Conservation (phyloP, 2,888 invertebrate genomes). For the Drosophila recens region DNA sequence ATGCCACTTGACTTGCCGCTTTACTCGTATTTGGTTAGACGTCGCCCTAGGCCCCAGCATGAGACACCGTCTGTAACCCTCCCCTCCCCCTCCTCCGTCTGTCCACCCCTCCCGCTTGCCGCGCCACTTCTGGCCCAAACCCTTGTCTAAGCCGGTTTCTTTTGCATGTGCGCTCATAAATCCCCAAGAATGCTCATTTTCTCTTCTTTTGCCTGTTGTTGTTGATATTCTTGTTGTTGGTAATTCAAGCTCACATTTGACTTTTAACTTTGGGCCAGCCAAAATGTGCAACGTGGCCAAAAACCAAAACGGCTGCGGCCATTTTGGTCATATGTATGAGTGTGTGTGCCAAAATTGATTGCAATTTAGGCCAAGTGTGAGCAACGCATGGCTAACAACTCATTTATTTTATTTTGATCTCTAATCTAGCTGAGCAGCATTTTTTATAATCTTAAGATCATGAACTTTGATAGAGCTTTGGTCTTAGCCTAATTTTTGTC, state of each 20-base stretch:
- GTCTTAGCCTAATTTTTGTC: background rate
- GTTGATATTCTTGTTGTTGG: constrained; percentile 37
- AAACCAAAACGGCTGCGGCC: constrained; percentile 42
- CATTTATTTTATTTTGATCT: background rate
- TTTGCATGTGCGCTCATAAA: constrained; percentile 77
- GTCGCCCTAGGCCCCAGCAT: constrained; percentile 74
- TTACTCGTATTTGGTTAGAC: constrained; percentile 78
- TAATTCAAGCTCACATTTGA: constrained; percentile 78
- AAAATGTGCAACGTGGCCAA: constrained; percentile 71
- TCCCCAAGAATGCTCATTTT: constrained; percentile 76
- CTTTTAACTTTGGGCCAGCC: constrained; percentile 77
- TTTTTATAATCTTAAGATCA: background rate
- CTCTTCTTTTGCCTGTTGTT: constrained; percentile 34
- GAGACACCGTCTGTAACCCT: constrained; percentile 25
- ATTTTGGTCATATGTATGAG: constrained; percentile 63
- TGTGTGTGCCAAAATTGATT: constrained; percentile 43
- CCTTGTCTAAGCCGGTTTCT: constrained; percentile 68
- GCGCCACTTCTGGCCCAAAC: constrained; percentile 34
- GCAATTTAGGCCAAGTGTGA: constrained; percentile 43
- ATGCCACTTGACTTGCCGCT: constrained; percentile 79
- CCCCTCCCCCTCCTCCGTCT: background rate
- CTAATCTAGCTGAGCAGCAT: background rate
- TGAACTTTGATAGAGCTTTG: background rate
- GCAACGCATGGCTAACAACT: constrained; percentile 25
- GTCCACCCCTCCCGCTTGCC: background rate